These are phyloP conservation scores for Allophyes oxyacanthae DNA, from an alignment of 2,888 invertebrate genomes.

Conservation along the genomic window DNA sequence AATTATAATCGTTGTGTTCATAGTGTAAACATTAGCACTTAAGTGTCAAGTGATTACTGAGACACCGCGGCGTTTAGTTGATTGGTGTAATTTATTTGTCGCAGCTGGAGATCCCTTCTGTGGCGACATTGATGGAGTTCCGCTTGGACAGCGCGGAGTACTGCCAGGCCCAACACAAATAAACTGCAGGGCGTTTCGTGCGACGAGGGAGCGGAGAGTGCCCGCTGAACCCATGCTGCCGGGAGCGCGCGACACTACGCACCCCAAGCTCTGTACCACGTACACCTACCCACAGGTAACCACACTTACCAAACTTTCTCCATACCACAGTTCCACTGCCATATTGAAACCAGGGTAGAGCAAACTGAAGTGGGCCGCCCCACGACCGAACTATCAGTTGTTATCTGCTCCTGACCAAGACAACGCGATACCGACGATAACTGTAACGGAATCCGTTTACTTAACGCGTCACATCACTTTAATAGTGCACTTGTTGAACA, in stretches of 20 bases:
- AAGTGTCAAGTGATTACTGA: conserved; percentile 27
- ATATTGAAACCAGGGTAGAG: conserved; percentile 61
- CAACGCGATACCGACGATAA: conserved; percentile 58
- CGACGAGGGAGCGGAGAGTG: conserved; percentile 71
- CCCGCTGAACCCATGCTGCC: conserved; percentile 82
- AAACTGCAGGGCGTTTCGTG: conserved; percentile 86
- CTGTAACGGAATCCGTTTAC: conserved; percentile 54
- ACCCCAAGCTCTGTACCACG: conserved; percentile 77
- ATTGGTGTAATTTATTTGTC: conserved; percentile 74
- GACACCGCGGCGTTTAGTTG: conserved; percentile 23
- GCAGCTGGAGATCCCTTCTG: conserved; percentile 95
- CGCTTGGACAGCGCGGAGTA: conserved; percentile 99
- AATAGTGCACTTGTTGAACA: conserved; percentile 53
- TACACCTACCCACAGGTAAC: conserved; percentile 79
- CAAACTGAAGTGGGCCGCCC: conserved; percentile 47
- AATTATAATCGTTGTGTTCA: conserved; percentile 23
- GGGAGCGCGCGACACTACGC: conserved; percentile 76
- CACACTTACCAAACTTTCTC: conserved; percentile 13
- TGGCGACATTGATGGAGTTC: conserved; percentile 99
- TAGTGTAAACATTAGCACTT: conserved; percentile 32
- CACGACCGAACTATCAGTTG: conserved; percentile 60
- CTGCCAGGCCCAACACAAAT: conserved; percentile 99
- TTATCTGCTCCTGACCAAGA: conserved; percentile 73
- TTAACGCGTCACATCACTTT: conserved; percentile 58
- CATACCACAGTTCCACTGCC: conserved; percentile 32